Evolutionary conservation across 2,113 vertebrate genomes (phyloP), one percentile per base, ranked within the genome.

Genomic region (Corythornis madagascariensis): DNA sequence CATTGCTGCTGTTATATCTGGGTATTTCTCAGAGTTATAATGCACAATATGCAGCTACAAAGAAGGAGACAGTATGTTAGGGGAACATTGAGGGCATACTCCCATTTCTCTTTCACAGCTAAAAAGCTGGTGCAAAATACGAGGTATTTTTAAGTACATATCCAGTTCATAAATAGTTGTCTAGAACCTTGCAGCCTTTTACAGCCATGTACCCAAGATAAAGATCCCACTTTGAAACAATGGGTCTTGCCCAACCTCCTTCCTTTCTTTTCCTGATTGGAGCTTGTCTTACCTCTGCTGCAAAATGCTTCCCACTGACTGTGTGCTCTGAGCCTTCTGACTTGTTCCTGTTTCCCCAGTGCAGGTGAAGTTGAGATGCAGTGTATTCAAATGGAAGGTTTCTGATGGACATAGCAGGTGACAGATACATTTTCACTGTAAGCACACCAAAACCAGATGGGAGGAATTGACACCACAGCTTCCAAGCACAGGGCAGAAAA

Each of bases 31-130:
- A 13, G 99, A 98, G 95, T 99, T 99, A 88, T 98, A 99, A 95
- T 99, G 99, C 26, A 99, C 99, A 29, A 99, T 94, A 47, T 99
- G 99, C 95, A 99, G 92, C 99, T 99, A 83, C 52, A 90, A 90
- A 75, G 64, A 43, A 86, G 80, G 25, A 97, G 33, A 95, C 63
- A n/a, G 0, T 12, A 12, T 21, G 40, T 72, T 73, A 79, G 16
- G 45, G 35, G 55, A 31, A 42, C 0, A 0, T 17, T 16, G 48
- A 52, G 12, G n/a, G 13, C 40, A 7, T n/a, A 28, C 61, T 82
- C 16, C 53, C 17, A 6, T 66, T 83, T 88, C 47, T 86, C 28
- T 38, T 71, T 66, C 21, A n/a, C 45, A 56, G 42, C 31, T 82
- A 15, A 48, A 48, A 48, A 48, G 47, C 6, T 48, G 47, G 21